Conservation (phyloP, 1,140 invertebrate genomes). For the Leptonema lineaticorne region DNA sequence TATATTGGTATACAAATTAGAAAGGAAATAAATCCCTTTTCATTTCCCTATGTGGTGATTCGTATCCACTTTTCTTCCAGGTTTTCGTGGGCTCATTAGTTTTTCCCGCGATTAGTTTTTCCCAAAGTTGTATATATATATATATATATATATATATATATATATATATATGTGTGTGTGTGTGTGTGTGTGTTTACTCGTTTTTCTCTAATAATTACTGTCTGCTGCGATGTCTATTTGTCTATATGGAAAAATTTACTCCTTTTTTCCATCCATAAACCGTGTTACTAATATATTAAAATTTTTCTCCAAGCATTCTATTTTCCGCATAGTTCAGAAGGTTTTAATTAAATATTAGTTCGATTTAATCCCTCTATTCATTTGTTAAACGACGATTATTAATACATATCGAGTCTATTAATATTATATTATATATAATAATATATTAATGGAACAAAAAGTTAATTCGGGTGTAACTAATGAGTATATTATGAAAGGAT, state of each 20-base stretch:
- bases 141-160: not conserved
- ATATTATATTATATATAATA: no score
- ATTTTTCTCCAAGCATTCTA: no score
- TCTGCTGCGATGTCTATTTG: conserved; percentile 7
- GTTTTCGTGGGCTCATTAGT: conserved; percentile 2
- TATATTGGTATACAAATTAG: not conserved
- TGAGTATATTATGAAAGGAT: conserved; percentile 7
- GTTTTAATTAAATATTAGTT: not conserved
- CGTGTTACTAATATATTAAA: no score
- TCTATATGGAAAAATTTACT: not conserved
- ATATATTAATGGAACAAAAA: not conserved
- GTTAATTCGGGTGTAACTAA: conserved; percentile 8
- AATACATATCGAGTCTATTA: no score
- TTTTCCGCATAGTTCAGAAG: no score
- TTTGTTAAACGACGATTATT: no score
- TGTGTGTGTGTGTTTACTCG: not conserved
- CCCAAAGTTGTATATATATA: no score
- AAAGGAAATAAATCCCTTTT: not conserved
- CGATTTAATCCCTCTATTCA: not conserved
- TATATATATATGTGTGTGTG: not conserved
- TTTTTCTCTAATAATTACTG: conserved; percentile 8
- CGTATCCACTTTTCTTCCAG: conserved; percentile 11
- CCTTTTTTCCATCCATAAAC: not conserved
- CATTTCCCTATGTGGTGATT: not conserved
- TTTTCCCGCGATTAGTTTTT: not conserved